A percentile compares a stretch with the other conserved stretches of the same genome.
phyloP scores from a whole-genome alignment of 37 sponge, comb jelly and placozoan species.

The Ianthella basta region DNA sequence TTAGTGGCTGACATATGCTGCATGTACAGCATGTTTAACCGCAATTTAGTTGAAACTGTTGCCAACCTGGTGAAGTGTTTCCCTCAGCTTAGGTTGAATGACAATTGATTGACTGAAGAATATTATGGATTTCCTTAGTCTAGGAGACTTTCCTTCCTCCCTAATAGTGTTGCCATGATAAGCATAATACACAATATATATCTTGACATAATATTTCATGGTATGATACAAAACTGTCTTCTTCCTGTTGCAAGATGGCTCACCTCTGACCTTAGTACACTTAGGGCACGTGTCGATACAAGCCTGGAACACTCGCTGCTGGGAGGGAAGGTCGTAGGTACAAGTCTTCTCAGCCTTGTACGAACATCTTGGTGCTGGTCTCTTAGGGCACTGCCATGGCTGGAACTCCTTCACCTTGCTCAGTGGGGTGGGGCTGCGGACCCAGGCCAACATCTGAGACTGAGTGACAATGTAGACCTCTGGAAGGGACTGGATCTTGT shows the following conservation, averaged over 20 bases:
- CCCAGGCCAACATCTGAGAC: slow-evolving; percentile 61
- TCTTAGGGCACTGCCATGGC: slow-evolving; percentile 52
- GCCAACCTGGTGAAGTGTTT: neutral
- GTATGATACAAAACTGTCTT: too few species aligned
- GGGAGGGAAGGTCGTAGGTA: neutral
- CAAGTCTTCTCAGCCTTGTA: slow-evolving; percentile 7
- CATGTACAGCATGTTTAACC: neutral
- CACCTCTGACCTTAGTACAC: too few species aligned
- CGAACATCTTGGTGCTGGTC: slow-evolving; percentile 32
- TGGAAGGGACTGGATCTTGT: slow-evolving; percentile 37
- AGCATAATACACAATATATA: too few species aligned
- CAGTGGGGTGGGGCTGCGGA: slow-evolving; percentile 54
- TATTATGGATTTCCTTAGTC: neutral
- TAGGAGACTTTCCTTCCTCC: neutral
- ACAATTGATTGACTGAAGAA: neutral
- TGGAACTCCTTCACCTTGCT: slow-evolving; percentile 31
- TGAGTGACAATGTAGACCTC: slow-evolving; percentile 60
- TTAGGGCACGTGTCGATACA: slow-evolving; percentile 57
- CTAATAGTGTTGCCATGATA: too few species aligned
- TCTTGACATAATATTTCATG: too few species aligned
- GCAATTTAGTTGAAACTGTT: neutral
- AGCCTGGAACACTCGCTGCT: slow-evolving; percentile 5
- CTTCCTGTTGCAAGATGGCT: too few species aligned
- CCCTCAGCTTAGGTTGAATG: slow-evolving; percentile 1
- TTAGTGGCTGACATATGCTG: too few species aligned